These are phyloP conservation scores for Epistrophella euchroma DNA, from an alignment of 2,888 invertebrate genomes.

Conservation along the genomic window DNA sequence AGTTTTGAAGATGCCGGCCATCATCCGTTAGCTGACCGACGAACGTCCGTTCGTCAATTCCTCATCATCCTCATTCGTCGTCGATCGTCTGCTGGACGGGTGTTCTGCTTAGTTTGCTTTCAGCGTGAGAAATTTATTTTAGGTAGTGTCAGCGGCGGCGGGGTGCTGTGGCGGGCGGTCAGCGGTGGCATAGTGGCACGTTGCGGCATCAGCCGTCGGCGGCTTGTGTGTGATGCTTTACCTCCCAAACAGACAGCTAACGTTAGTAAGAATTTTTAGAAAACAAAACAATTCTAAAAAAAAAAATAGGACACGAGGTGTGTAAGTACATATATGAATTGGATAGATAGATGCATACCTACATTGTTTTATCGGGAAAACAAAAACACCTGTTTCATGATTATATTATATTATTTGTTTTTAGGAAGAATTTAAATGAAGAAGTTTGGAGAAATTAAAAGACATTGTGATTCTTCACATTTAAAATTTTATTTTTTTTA, in stretches of 20 bases:
- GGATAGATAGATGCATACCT: background rate
- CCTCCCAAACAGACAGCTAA: conserved; percentile 10
- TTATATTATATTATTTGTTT: background rate
- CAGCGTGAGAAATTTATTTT: conserved; percentile 31
- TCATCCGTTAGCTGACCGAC: conserved; percentile 43
- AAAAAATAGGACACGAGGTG: conserved; percentile 7
- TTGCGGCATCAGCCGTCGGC: conserved; percentile 12
- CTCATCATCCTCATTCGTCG: background rate
- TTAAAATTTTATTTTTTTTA: no score
- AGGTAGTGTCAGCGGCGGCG: background rate
- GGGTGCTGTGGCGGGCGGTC: no score
- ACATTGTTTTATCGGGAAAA: background rate
- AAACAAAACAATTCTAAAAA: background rate
- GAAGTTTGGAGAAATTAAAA: background rate
- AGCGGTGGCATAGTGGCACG: no score
- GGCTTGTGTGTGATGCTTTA: conserved; percentile 21
- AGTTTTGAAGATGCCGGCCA: conserved; percentile 51
- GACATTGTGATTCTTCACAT: no score
- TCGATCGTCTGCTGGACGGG: conserved; percentile 11
- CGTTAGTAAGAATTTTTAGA: conserved; percentile 13
- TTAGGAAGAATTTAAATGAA: background rate
- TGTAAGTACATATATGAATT: background rate
- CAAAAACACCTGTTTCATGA: conserved; percentile 36
- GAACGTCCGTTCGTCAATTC: conserved; percentile 42
- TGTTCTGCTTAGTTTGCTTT: conserved; percentile 21